phyloP scores from a whole-genome alignment of 2,888 invertebrate genomes.

The Tenthredo amoena region DNA sequence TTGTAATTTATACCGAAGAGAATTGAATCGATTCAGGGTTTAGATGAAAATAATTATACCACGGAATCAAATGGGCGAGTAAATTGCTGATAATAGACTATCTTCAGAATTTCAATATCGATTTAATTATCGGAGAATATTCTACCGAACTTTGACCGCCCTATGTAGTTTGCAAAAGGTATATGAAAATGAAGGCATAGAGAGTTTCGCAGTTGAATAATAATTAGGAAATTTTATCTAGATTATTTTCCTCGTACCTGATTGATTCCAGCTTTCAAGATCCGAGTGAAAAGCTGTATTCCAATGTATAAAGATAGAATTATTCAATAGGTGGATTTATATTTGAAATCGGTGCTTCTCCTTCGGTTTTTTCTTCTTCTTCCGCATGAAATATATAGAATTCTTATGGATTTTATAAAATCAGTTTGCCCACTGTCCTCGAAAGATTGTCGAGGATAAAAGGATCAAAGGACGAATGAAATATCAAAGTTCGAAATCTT shows the following conservation, averaged over 20 bases:
- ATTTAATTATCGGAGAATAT: not conserved
- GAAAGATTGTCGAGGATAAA: not conserved
- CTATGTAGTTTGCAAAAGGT: not conserved
- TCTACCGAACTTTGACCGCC: not conserved
- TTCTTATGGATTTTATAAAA: not conserved
- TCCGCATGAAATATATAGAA: not conserved
- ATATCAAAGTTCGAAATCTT: not conserved
- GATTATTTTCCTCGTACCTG: too few species aligned
- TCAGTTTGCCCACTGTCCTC: not conserved
- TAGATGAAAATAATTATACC: not conserved
- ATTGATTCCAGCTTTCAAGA: not conserved
- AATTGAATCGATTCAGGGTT: not conserved
- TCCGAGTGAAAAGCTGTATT: not conserved
- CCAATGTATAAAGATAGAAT: not conserved
- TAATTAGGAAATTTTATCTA: not conserved
- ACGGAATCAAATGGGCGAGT: not conserved
- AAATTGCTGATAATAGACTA: conserved; percentile 4
- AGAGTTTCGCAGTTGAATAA: not conserved
- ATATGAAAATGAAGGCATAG: not conserved
- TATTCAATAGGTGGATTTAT: not conserved
- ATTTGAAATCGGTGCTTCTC: not conserved
- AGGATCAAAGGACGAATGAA: not conserved
- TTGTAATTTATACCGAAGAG: not conserved
- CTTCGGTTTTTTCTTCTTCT: not conserved
- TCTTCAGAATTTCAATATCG: conserved; percentile 8